Evolutionary conservation across 1,140 invertebrate species (phyloP).

Genomic region (Chrysoperla carnea): DNA sequence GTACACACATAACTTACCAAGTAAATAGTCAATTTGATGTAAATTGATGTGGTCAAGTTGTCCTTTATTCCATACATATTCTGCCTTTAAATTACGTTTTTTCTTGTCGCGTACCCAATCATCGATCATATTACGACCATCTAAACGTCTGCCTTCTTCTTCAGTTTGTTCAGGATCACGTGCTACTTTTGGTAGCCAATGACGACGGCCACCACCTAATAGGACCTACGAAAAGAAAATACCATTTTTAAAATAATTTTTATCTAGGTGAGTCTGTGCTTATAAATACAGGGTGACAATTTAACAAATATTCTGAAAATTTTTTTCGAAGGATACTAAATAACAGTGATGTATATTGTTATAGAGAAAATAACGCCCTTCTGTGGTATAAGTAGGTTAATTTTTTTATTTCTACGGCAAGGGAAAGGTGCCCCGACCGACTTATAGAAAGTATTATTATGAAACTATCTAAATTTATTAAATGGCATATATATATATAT

Average conservation of each 20-base stretch:
- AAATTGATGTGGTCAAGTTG: conserved; percentile 40
- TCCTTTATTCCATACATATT: conserved; percentile 44
- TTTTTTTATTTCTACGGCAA: too few species aligned
- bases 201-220: conserved; percentile 50
- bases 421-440: too few species aligned
- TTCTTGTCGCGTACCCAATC: conserved; percentile 43
- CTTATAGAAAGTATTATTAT: too few species aligned
- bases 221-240: conserved; percentile 31
- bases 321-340: too few species aligned
- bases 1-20: conserved; percentile 30
- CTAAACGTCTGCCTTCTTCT: conserved; percentile 42
- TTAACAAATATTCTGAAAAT: too few species aligned
- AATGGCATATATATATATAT: too few species aligned
- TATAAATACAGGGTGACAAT: too few species aligned
- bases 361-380: too few species aligned
- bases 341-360: too few species aligned
- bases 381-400: too few species aligned
- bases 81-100: conserved; percentile 26
- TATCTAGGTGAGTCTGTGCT: too few species aligned
- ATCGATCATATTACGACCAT: conserved; percentile 42
- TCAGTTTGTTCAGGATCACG: conserved; percentile 35
- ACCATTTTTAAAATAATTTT: conserved; percentile 1
- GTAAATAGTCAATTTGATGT: conserved; percentile 44
- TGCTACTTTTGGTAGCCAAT: conserved; percentile 44
- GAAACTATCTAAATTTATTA: too few species aligned